Conservation (phyloP, 1,140 invertebrate species). For the Trinorchestia longiramus region DNA sequence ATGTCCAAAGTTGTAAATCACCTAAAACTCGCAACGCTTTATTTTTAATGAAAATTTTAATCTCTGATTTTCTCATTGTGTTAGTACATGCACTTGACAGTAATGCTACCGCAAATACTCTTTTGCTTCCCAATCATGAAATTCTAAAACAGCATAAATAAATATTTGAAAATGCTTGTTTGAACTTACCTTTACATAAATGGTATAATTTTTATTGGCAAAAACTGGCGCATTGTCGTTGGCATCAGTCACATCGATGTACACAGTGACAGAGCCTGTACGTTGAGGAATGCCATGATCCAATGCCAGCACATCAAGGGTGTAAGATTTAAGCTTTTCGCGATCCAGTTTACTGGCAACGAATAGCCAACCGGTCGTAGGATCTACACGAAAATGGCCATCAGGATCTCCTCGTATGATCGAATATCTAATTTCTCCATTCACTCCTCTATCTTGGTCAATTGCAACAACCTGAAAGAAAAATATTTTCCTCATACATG, state of each 20-base stretch:
- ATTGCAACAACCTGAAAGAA: slow-evolving; percentile 76
- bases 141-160: not conserved
- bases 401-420: slow-evolving; percentile 84
- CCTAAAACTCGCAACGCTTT: too few species aligned
- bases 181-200: slow-evolving; percentile 77
- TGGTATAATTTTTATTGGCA: slow-evolving; percentile 82
- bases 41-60: not conserved
- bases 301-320: slow-evolving; percentile 82
- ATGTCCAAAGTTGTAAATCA: too few species aligned
- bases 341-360: slow-evolving; percentile 84
- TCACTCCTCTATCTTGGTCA: slow-evolving; percentile 85
- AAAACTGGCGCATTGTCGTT: slow-evolving; percentile 92
- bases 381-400: slow-evolving; percentile 84
- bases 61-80: not conserved
- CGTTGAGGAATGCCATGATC: slow-evolving; percentile 84
- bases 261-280: slow-evolving; percentile 81
- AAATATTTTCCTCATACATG: not conserved
- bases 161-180: not conserved
- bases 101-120: not conserved
- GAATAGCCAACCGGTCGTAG: slow-evolving; percentile 82
- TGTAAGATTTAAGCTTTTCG: slow-evolving; percentile 82
- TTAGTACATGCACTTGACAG: not conserved
- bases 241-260: slow-evolving; percentile 85
- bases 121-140: not conserved
- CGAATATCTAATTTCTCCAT: slow-evolving; percentile 82